phyloP scores from a whole-genome alignment of 2,113 vertebrate genomes.

The Microcebus murinus region DNA sequence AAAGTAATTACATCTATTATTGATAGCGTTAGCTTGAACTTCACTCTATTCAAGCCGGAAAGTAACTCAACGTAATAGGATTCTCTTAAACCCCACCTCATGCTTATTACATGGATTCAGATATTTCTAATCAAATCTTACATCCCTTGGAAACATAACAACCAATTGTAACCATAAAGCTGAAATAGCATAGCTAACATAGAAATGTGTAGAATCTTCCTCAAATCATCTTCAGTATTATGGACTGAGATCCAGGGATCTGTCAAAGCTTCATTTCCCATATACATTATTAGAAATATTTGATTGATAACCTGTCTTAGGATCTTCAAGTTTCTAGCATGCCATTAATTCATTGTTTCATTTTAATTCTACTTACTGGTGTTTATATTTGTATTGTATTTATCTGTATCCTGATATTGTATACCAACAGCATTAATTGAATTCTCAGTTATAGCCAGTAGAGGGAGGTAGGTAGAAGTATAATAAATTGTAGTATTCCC shows the following conservation, averaged over 20 bases:
- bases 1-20: constrained; percentile 11
- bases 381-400: constrained; percentile 31
- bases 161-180: neutral
- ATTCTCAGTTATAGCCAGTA: constrained; percentile 71
- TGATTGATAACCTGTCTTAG: constrained; percentile 42
- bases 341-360: constrained; percentile 50
- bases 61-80: neutral
- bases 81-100: constrained; percentile 28
- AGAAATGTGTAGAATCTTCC: constrained; percentile 14
- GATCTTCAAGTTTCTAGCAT: constrained; percentile 34
- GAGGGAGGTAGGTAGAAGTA: constrained; percentile 75
- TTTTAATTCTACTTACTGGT: constrained; percentile 57
- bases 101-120: constrained; percentile 20
- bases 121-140: constrained; percentile 39
- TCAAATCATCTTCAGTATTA: constrained; percentile 44
- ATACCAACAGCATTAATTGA: constrained; percentile 38
- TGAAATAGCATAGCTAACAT: neutral
- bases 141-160: neutral
- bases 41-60: neutral
- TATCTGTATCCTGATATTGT: constrained; percentile 4
- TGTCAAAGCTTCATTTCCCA: constrained; percentile 9
- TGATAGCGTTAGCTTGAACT: neutral
- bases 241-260: neutral
- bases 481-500: constrained; percentile 28
- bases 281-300: neutral